Evolutionary conservation across 2,797 vertebrate species (phyloP).

Genomic region (Sarcophilus harrisii): DNA sequence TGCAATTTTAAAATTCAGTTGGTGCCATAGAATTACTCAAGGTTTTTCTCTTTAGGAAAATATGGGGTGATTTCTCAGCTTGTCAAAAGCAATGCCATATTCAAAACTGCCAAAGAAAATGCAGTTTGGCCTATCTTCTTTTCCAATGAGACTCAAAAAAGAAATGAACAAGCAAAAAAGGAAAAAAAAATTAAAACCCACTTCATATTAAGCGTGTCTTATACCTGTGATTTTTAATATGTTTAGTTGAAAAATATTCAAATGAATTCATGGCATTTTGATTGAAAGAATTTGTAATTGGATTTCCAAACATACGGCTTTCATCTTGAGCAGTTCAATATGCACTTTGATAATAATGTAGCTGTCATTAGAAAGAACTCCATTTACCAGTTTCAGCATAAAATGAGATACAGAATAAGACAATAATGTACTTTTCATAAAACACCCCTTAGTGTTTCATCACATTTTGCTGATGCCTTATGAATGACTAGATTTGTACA

Average conservation of each 20-base stretch:
- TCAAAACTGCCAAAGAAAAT: constrained; percentile 91
- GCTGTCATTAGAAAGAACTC: constrained; percentile 94
- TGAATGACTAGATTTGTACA: constrained; percentile 94
- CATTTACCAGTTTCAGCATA: constrained; percentile 91
- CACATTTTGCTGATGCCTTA: constrained; percentile 91
- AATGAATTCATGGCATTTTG: constrained; percentile 92
- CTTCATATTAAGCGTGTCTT: background rate
- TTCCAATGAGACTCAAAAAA: constrained; percentile 81
- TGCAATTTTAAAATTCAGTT: constrained; percentile 31
- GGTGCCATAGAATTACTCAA: constrained; percentile 80
- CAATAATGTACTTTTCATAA: constrained; percentile 93
- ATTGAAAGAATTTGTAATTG: constrained; percentile 99
- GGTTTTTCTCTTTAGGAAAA: constrained; percentile 74
- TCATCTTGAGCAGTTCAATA: constrained; percentile 90
- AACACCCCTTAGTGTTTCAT: constrained; percentile 84
- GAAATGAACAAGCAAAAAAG: constrained; percentile 87
- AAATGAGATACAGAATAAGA: constrained; percentile 93
- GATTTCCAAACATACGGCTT: constrained; percentile 93
- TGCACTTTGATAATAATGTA: constrained; percentile 95
- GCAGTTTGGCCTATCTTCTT: constrained; percentile 86
- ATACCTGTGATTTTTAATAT: constrained; percentile 94
- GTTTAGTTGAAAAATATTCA: constrained; percentile 92
- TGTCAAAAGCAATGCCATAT: constrained; percentile 89
- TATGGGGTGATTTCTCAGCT: constrained; percentile 79
- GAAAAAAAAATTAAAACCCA: constrained; percentile 80